These are phyloP conservation scores for Malurus leucopterus DNA, from an alignment of 2,797 vertebrate species.

Conservation along the genomic window DNA sequence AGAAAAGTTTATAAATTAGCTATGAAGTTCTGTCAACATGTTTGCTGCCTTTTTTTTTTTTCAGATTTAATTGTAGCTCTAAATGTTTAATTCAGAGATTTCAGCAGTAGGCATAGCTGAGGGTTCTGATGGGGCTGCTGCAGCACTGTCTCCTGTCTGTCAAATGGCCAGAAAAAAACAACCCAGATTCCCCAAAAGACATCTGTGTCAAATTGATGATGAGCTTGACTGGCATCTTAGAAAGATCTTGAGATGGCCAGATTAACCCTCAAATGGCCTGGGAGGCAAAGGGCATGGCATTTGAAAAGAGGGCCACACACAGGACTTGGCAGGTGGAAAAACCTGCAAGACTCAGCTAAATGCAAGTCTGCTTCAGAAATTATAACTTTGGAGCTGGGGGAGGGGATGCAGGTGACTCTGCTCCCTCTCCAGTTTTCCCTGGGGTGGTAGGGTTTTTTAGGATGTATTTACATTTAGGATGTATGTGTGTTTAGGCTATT, in stretches of 20 bases:
- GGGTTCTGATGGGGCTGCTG: slow-evolving; percentile 20
- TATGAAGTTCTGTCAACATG: slow-evolving; percentile 68
- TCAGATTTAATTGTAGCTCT: slow-evolving; percentile 66
- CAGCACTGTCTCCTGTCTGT: slow-evolving; percentile 36
- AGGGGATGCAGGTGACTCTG: background rate
- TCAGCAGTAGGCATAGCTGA: background rate
- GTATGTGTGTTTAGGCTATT: background rate
- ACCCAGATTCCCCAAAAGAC: slow-evolving; percentile 68
- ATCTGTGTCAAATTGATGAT: slow-evolving; percentile 71
- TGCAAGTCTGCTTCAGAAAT: background rate
- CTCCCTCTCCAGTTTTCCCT: background rate
- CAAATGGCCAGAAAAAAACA: slow-evolving; percentile 69
- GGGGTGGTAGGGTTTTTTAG: rapidly evolving
- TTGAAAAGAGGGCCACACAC: slow-evolving; percentile 19
- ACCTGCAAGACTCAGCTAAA: background rate
- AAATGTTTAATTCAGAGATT: slow-evolving; percentile 72
- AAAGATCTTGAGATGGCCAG: slow-evolving; percentile 57
- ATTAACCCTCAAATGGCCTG: slow-evolving; percentile 61
- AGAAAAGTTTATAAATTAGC: slow-evolving; percentile 71
- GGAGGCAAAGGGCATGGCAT: slow-evolving; percentile 43
- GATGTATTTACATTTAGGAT: no score
- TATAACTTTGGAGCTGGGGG: background rate
- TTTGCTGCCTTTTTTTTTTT: slow-evolving; percentile 30
- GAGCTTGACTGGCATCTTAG: slow-evolving; percentile 66
- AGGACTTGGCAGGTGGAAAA: background rate